Percentiles rank a stretch among this genome's conserved stretches.
Conservation (phyloP, 2,797 vertebrate genomes). For the Karalla daura region DNA sequence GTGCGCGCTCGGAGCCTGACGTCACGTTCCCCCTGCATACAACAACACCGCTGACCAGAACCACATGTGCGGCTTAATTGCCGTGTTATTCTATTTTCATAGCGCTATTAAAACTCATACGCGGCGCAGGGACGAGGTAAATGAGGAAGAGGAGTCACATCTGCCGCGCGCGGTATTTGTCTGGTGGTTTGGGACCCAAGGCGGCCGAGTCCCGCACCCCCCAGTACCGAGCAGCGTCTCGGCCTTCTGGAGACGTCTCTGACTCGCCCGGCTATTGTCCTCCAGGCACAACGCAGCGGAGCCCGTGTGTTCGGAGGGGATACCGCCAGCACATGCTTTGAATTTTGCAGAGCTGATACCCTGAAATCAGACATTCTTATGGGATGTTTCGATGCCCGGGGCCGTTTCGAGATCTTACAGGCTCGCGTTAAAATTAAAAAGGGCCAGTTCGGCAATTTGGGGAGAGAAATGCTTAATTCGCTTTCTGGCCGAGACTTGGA, state of each 20-base stretch:
- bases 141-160: constrained; percentile 13
- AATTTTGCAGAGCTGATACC: constrained; percentile 34
- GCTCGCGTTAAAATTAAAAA: constrained; percentile 33
- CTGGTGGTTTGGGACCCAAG: constrained; percentile 28
- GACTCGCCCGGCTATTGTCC: constrained; percentile 33
- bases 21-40: constrained; percentile 4
- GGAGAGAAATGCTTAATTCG: constrained; percentile 2
- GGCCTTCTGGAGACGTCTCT: constrained; percentile 22
- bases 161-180: constrained; percentile 6
- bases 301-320: constrained; percentile 19
- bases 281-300: constrained; percentile 33
- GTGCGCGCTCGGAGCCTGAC: neutral
- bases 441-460: neutral
- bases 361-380: constrained; percentile 41
- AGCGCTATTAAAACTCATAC: constrained; percentile 8
- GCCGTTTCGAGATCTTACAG: constrained; percentile 27
- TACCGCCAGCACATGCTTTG: constrained; percentile 34
- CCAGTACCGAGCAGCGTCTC: no score
- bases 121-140: constrained; percentile 19
- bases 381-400: constrained; percentile 29
- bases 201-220: neutral
- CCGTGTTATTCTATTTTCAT: neutral
- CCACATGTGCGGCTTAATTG: neutral
- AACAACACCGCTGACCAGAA: neutral
- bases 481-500: constrained; percentile 4